Conservation (phyloP, 2,797 vertebrate genomes). For the Enteromius radiatus region DNA sequence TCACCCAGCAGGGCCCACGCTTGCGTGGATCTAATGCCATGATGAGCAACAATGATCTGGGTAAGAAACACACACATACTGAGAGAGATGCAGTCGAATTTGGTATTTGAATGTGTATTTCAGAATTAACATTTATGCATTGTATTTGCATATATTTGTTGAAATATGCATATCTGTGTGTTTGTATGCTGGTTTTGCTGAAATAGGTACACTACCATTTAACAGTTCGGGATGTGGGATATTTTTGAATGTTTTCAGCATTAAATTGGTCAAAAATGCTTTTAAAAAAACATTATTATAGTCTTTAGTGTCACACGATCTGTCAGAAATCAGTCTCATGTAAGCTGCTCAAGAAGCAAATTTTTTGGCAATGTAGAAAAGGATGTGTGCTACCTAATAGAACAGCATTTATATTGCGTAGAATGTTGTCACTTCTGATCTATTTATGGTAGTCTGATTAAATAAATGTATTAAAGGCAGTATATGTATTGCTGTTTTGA, state of each 20-base stretch:
- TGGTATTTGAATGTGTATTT: not conserved
- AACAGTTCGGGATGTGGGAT: not conserved
- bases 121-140: not conserved
- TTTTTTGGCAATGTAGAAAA: not conserved
- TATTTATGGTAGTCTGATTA: not conserved
- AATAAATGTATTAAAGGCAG: not conserved
- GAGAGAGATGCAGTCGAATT: not conserved
- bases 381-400: not conserved
- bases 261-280: not conserved
- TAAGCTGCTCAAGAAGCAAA: not conserved
- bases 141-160: not conserved
- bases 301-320: not conserved
- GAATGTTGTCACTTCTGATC: not conserved
- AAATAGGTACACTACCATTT: not conserved
- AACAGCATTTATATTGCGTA: not conserved
- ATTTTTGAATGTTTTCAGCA: not conserved
- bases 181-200: not conserved
- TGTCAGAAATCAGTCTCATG: not conserved
- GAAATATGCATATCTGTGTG: not conserved
- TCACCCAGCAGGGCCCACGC: conserved; percentile 96
- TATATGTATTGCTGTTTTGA: conserved; percentile 20
- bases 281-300: not conserved
- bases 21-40: conserved; percentile 94
- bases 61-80: conserved; percentile 70
- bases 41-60: conserved; percentile 98